A percentile compares a stretch with the other conserved stretches of the same genome.
Conservation (phyloP, 2,888 invertebrate species). For the Eilema sororculum region DNA sequence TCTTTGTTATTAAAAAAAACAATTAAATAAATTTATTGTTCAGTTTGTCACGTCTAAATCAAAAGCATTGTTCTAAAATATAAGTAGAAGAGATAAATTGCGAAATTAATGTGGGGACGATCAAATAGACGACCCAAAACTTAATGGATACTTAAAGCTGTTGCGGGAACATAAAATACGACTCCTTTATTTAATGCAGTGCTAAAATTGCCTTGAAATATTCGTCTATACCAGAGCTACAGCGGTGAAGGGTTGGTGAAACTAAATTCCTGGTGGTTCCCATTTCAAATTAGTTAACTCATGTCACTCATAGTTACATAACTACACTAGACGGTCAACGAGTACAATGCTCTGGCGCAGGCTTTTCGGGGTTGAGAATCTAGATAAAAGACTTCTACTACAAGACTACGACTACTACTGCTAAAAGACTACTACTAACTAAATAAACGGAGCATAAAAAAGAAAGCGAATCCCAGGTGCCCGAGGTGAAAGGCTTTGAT, state of each 20-base stretch:
- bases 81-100: constrained; percentile 1
- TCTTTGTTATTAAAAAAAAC: background rate
- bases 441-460: no score
- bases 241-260: background rate
- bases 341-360: no score
- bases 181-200: constrained; percentile 15
- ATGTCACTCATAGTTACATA: no score
- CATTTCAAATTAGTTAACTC: background rate
- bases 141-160: constrained; percentile 17
- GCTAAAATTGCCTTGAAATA: constrained; percentile 6
- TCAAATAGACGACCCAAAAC: constrained; percentile 8
- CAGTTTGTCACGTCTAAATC: background rate
- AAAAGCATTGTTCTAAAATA: background rate
- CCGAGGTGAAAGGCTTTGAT: no score
- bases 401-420: no score
- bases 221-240: background rate
- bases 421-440: no score
- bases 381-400: no score
- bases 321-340: no score
- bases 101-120: constrained; percentile 13
- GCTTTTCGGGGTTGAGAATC: no score
- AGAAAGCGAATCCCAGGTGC: no score
- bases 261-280: background rate
- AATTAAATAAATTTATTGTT: background rate
- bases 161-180: constrained; percentile 12